Evolutionary conservation across 2,888 invertebrate species (phyloP).

Genomic region (Cetonia aurata): DNA sequence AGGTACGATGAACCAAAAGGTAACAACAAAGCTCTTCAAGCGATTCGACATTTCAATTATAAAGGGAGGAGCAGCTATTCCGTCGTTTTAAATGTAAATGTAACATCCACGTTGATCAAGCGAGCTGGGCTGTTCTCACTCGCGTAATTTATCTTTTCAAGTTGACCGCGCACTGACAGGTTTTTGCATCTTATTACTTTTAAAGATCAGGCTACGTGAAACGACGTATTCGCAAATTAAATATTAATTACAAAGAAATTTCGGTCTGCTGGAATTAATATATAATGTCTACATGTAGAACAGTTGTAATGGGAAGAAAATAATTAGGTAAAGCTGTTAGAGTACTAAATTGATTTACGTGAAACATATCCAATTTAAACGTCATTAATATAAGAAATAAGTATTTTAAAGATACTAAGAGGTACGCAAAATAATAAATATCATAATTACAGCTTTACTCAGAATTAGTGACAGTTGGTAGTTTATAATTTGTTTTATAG

Average conservation of each 20-base stretch:
- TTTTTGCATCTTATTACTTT: conserved; percentile 33
- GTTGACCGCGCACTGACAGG: conserved; percentile 29
- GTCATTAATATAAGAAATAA: too few relatives aligned
- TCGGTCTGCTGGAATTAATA: too few relatives aligned
- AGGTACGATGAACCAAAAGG: background rate
- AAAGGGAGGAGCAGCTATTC: conserved; percentile 13
- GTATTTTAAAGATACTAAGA: too few relatives aligned
- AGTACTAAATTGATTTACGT: too few relatives aligned
- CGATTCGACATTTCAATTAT: conserved; percentile 28
- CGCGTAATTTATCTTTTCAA: conserved; percentile 30
- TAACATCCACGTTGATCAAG: conserved; percentile 16
- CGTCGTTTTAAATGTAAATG: conserved; percentile 37
- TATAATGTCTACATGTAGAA: too few relatives aligned
- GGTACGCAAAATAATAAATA: too few relatives aligned
- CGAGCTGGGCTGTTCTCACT: conserved; percentile 12
- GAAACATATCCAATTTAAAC: too few relatives aligned
- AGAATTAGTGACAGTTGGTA: too few relatives aligned
- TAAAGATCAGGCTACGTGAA: background rate
- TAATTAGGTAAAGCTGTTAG: too few relatives aligned
- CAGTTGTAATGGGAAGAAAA: too few relatives aligned
- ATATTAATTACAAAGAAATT: conserved; percentile 17
- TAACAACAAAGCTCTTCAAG: background rate
- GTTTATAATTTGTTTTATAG: too few relatives aligned
- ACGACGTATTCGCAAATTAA: conserved; percentile 12
- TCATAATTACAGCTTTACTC: too few relatives aligned